Conservation (phyloP, 2,797 vertebrate species). For the Yasuhikotakia modesta region DNA sequence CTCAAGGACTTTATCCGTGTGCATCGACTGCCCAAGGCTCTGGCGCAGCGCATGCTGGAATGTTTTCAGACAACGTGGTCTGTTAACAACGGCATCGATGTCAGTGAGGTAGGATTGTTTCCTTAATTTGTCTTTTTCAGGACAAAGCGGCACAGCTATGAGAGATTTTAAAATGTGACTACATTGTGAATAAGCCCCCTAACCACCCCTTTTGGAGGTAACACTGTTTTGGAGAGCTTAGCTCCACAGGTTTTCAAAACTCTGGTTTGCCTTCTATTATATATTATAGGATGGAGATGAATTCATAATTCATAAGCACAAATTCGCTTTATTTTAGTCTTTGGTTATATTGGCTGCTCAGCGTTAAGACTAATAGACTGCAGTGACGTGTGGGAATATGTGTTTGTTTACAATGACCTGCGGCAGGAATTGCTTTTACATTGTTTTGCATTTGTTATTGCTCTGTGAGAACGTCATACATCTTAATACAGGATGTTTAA, state of each 20-base stretch:
- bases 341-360: background rate
- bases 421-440: background rate
- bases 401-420: background rate
- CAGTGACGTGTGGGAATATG: background rate
- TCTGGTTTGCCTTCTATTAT: no score
- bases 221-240: no score
- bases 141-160: background rate
- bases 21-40: conserved; percentile 91
- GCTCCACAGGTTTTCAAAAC: no score
- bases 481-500: background rate
- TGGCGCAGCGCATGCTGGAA: conserved; percentile 97
- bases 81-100: conserved; percentile 91
- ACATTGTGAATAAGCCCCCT: no score
- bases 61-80: conserved; percentile 98
- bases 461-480: background rate
- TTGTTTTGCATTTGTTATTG: background rate
- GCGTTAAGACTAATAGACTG: background rate
- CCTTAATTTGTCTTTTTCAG: background rate
- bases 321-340: no score
- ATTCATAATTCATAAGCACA: background rate
- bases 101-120: conserved; percentile 53
- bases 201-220: no score
- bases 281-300: background rate
- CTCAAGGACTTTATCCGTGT: conserved; percentile 97
- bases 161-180: no score